Conservation (phyloP, 2,797 vertebrate species). For the Orestias chungarensis region DNA sequence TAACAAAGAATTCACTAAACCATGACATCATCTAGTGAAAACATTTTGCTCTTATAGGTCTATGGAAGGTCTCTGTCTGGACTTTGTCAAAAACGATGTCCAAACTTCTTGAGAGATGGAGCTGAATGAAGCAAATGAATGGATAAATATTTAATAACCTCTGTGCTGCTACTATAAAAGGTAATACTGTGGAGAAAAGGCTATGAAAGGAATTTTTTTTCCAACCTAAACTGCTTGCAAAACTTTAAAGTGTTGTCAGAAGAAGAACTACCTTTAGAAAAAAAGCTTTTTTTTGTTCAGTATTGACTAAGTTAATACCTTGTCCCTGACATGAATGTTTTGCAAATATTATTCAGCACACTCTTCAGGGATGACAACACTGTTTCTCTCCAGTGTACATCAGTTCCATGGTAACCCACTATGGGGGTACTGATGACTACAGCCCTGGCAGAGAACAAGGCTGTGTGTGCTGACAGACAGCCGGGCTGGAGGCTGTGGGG, state of each 20-base stretch:
- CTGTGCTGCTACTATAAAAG: not conserved
- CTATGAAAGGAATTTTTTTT: conserved; percentile 15
- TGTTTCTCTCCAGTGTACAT: conserved; percentile 62
- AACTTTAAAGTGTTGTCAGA: conserved; percentile 42
- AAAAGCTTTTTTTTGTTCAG: conserved; percentile 17
- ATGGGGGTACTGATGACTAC: conserved; percentile 47
- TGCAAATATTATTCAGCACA: conserved; percentile 38
- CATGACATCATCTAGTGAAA: conserved; percentile 4
- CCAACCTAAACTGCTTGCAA: conserved; percentile 18
- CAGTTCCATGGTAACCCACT: conserved; percentile 53
- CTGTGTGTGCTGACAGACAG: conserved; percentile 51
- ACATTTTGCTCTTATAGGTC: not conserved
- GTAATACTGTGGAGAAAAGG: conserved; percentile 4
- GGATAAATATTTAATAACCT: not conserved
- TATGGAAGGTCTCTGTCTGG: not conserved
- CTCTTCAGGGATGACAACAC: conserved; percentile 15
- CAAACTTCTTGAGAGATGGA: not conserved
- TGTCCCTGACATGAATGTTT: conserved; percentile 35
- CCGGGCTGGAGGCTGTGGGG: conserved; percentile 14
- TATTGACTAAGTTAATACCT: conserved; percentile 58
- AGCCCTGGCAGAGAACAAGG: conserved; percentile 32
- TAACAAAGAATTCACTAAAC: not conserved
- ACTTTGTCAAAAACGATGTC: conserved; percentile 4
- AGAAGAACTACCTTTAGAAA: conserved; percentile 26
- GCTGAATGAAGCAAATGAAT: not conserved